Percentiles rank a stretch among this genome's conserved stretches.
phyloP scores from a whole-genome alignment of 2,888 invertebrate genomes.

The Eristalinus aeneus region DNA sequence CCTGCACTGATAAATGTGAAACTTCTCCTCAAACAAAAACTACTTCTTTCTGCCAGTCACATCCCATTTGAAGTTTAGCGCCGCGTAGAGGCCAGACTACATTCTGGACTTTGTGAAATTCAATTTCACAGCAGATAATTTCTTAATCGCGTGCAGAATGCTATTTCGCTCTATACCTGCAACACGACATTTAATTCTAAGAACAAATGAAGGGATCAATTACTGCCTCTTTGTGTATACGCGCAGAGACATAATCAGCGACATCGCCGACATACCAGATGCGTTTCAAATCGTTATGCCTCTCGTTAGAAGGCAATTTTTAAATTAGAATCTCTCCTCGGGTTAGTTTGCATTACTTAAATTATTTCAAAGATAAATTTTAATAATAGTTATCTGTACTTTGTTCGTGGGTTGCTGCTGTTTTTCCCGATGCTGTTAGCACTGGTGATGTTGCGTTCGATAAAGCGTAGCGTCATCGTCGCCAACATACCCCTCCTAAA shows the following conservation, averaged over 20 bases:
- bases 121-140: background rate
- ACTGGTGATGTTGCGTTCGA: background rate
- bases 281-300: constrained; percentile 11
- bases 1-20: background rate
- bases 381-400: constrained; percentile 60
- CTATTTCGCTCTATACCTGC: constrained; percentile 10
- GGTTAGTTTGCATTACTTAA: constrained; percentile 41
- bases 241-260: background rate
- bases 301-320: constrained; percentile 27
- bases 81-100: background rate
- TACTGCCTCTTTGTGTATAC: constrained; percentile 28
- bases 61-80: background rate
- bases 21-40: background rate
- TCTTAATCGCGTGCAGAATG: constrained; percentile 29
- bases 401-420: constrained; percentile 45
- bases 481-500: constrained; percentile 14
- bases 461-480: constrained; percentile 9
- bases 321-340: constrained; percentile 48
- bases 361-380: constrained; percentile 48
- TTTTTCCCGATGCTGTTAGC: background rate
- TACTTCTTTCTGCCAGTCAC: background rate
- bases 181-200: constrained; percentile 21
- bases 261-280: background rate
- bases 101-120: background rate
- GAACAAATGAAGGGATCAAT: constrained; percentile 53